Evolutionary conservation across 64 coral and sea anemone genomes (phyloP), one percentile per base, ranked within the genome.

Genomic region (Actinia equina): DNA sequence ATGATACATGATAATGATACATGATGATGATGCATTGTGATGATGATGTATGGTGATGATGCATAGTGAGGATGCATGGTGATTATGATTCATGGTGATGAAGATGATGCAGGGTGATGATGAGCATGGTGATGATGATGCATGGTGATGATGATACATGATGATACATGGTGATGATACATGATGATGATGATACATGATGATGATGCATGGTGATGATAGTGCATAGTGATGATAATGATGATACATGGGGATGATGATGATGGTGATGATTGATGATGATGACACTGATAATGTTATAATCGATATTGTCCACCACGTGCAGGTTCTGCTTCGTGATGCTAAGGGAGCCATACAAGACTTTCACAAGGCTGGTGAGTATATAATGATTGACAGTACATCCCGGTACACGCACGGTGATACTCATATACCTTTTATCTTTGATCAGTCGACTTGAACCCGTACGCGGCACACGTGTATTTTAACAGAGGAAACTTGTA

Each of bases 341-440:
- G 61, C 88, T 8, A 91, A 87, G 41, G 92, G 89, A 61, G 95
- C 95, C 14, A 84, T 98, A 43, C 86, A 91, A 22, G 95, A 98
- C 89, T 98, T 98, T 59, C 83, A 98, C 43, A 89, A 89, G 84
- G 95, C 95, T 80, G 92, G 95, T 98, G 82, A 71, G 79, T 79
- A 18, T 0, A 49, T 49, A 49, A 49, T 49, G 7, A 6, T 2
- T 49, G 3, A 49, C 46, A 49, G 46, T 49, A 49, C 46, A 49
- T 49, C 4, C 46, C 46, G 46, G 7, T 49, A 37, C 30, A 37
- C 1, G 20, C 17, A 13, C 17, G 18, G 3, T 13, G 22, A 60
- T 18, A 15, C 11, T 60, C n/a, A 25, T 85, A 3, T 41, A 20
- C 62, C 16, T 81, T 44, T 15, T 17, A 0, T 37, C 44, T 81